Base-by-base conservation (phyloP, 2,888 invertebrate genomes). In the Aelia acuminata region DNA sequence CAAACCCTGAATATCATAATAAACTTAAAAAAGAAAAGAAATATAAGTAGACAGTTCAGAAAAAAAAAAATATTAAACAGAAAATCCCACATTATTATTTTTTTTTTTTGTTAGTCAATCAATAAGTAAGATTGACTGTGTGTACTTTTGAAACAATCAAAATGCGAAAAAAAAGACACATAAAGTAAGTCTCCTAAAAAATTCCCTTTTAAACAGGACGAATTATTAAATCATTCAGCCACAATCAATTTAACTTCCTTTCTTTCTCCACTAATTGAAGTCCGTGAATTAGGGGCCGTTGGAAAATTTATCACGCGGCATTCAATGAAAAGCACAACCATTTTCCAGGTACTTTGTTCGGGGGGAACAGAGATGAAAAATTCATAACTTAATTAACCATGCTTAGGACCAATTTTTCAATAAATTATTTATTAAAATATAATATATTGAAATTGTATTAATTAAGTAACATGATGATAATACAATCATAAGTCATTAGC, bases 261-360 rank as follows among this genome's bases (percentile, higher is more conserved):
- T 53, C 53, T 26, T 57, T 57, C 57, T n/a, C n/a, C n/a, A n/a
- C n/a, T 57, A 57, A 57, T 57, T 57, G 57, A 57, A 26, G 57
- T 57, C 11, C 57, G 13, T 57, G 57, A 57, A 26, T 57, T 57
- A 57, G 26, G 26, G 57, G 11, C 26, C n/a, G 13, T n/a, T 26
- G 26, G 57, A 26, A 57, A 57, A 57, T 57, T 57, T 26, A 57
- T 57, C 57, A 57, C 57, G 26, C 57, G 26, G 26, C 26, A 57
- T 57, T 57, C 26, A 57, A 26, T 26, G 26, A 26, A 57, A 57
- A 57, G 57, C 18, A 57, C 13, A 1, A 26, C 26, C 26, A n/a
- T 57, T 57, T 57, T 57, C 26, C 26, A 57, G 26, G 26, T 13
- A 26, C 11, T 57, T 57, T 57, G 26, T 26, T 57, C 57, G 0